phyloP scores from a whole-genome alignment of 2,888 invertebrate species.

The Erebia ligea region DNA sequence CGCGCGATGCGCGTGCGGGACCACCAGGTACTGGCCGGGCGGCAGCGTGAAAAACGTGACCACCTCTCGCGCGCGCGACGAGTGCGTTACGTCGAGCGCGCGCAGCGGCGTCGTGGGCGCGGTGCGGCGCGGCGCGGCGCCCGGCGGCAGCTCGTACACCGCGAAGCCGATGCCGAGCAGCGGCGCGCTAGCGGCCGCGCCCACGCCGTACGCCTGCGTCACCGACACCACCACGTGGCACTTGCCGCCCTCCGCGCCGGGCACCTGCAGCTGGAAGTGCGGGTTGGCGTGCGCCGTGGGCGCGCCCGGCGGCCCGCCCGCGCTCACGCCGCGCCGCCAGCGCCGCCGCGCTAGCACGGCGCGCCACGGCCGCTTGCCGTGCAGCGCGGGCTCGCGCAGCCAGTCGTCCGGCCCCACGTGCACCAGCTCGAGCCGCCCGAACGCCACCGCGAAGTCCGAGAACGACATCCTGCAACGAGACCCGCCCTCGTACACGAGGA shows the following conservation, averaged over 20 bases:
- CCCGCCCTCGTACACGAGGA: too few relatives aligned
- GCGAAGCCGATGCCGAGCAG: conserved; percentile 87
- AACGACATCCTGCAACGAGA: conserved; percentile 85
- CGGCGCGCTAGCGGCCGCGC: conserved; percentile 62
- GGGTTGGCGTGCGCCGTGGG: conserved; percentile 84
- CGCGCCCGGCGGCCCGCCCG: conserved; percentile 86
- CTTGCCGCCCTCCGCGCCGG: conserved; percentile 73
- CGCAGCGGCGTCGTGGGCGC: conserved; percentile 58
- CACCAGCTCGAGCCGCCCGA: conserved; percentile 87
- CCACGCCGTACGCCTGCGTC: conserved; percentile 84
- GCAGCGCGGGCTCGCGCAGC: conserved; percentile 87
- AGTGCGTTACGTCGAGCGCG: conserved; percentile 86
- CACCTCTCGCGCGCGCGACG: conserved; percentile 85
- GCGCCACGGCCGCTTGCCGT: conserved; percentile 86
- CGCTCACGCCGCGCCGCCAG: conserved; percentile 88
- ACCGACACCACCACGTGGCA: conserved; percentile 89
- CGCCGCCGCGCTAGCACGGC: conserved; percentile 87
- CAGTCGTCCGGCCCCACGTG: conserved; percentile 91
- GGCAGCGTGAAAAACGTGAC: conserved; percentile 89
- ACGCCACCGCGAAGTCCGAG: conserved; percentile 86
- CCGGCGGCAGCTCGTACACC: conserved; percentile 87
- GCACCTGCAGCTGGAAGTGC: conserved; percentile 37
- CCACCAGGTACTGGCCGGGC: conserved; percentile 88
- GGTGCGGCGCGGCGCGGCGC: conserved; percentile 50
- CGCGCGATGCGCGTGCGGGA: conserved; percentile 87